Evolutionary conservation across 1,140 invertebrate genomes (phyloP), one percentile per base, ranked within the genome.

Genomic region (Hylyphantes graminicola): DNA sequence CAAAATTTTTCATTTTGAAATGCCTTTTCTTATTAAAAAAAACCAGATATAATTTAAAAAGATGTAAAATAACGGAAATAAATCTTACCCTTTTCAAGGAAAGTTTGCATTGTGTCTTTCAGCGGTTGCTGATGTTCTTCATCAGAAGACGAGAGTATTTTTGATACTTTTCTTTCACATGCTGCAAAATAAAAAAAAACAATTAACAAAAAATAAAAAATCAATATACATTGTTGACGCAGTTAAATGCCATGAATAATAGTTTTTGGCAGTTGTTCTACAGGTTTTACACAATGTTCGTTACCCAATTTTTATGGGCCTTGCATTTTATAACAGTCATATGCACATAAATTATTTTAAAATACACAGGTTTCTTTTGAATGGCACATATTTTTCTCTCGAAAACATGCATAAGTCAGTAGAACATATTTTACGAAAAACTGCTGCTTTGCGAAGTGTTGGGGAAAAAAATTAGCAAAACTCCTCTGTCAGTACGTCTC

Each of bases 101-200:
- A 84, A 2, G 74, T 51, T 54, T 84, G 59, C 81, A 84, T 84
- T 5, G 61, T 68, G 4, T 84, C 65, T 76, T 77, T 67, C 8
- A 84, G n/a, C 0, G 74, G 81, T 17, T 76, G 35, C 17, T 84
- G 21, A 12, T 84, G 72, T 1, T 70, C 65, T 19, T 84, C 54
- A 19, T 76, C 73, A 2, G 81, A 77, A 4, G 81, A 84, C 9
- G 19, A 68, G 0, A 84, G 21, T 6, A 84, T 84, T 70, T 84
- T 19, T 6, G 72, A 21, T 7, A 84, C 74, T 76, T 84, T 84
- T 11, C 73, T 64, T 15, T 84, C 73, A 19, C 81, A 84, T 0
- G 73, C 81, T 84, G 7, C 10, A 76, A 68, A 76, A 51, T 12
- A 6, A 59, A 59, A 35, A n/a, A 35, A 35, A 35, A 11, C 21